Evolutionary conservation across 1,140 invertebrate genomes (phyloP).

Genomic region (Lethrus apterus): DNA sequence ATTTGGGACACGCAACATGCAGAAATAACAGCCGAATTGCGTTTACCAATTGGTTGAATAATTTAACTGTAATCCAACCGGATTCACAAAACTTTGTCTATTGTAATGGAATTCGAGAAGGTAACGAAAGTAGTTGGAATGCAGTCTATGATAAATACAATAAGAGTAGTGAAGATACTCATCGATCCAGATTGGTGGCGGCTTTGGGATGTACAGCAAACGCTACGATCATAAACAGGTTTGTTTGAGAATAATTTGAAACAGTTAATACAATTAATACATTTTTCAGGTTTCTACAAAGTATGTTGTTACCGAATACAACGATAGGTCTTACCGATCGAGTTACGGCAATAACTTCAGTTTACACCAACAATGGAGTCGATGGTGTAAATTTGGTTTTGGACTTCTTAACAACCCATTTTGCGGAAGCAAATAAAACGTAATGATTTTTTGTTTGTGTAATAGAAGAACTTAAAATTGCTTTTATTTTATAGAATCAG

Average conservation of each 20-base stretch:
- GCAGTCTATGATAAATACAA: neutral
- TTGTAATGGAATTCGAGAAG: neutral
- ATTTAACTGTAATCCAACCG: neutral
- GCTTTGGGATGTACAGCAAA: neutral
- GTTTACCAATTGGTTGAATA: neutral
- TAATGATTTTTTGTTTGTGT: no score
- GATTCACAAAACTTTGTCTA: neutral
- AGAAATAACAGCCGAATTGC: neutral
- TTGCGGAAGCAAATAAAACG: neutral
- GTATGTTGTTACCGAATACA: no score
- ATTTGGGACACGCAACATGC: neutral
- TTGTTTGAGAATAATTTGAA: no score
- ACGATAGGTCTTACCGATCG: neutral
- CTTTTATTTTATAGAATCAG: no score
- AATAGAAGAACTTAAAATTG: no score
- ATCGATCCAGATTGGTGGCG: neutral
- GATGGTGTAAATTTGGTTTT: neutral
- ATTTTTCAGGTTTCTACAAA: no score
- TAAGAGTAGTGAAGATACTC: neutral
- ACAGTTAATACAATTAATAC: no score
- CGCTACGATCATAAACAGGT: no score
- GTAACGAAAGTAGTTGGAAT: neutral
- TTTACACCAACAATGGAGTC: slow-evolving; percentile 5
- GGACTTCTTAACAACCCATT: neutral
- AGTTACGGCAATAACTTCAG: neutral